Conservation (phyloP, 2,888 invertebrate genomes). For the Chrysomela aeneicollis region DNA sequence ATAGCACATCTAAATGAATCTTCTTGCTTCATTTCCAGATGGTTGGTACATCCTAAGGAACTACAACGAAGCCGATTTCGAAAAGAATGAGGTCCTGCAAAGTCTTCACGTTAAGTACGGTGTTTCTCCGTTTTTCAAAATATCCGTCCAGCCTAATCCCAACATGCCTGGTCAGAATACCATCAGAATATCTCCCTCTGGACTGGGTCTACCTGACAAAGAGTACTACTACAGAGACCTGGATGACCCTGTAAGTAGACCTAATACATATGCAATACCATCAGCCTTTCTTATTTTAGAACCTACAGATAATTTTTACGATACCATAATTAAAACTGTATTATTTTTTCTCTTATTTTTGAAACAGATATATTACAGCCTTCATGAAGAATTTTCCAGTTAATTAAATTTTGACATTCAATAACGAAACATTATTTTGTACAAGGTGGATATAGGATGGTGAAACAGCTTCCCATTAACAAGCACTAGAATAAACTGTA, state of each 20-base stretch:
- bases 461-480: no score
- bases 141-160: conserved; percentile 64
- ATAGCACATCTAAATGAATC: background rate
- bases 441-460: no score
- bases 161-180: conserved; percentile 60
- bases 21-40: conserved; percentile 54
- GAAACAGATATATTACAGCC: no score
- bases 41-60: conserved; percentile 64
- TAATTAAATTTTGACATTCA: no score
- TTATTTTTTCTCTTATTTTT: no score
- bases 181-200: conserved; percentile 65
- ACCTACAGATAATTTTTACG: no score
- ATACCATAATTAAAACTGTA: no score
- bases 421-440: no score
- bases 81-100: conserved; percentile 56
- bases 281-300: no score
- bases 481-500: no score
- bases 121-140: conserved; percentile 64
- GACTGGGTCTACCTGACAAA: conserved; percentile 65
- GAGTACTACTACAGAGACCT: conserved; percentile 63
- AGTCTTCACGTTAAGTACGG: conserved; percentile 63
- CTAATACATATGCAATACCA: background rate
- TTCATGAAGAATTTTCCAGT: no score
- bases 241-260: conserved; percentile 57
- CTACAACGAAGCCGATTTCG: conserved; percentile 60